These are phyloP conservation scores for Acridotheres tristis DNA, from an alignment of 2,797 vertebrate genomes.

Conservation along the genomic window DNA sequence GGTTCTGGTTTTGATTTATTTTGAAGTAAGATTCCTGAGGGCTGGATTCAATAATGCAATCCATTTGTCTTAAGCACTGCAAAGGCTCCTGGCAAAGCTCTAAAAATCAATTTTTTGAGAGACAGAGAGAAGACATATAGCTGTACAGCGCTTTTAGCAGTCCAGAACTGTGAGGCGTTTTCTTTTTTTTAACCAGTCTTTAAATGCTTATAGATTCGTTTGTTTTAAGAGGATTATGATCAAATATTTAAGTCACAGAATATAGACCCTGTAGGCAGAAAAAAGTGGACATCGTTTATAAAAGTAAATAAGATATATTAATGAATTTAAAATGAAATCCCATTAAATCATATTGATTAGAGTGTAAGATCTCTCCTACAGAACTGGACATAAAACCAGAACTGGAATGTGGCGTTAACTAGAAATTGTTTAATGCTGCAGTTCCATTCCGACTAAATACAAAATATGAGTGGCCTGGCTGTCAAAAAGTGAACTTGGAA, in stretches of 20 bases:
- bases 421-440: background rate
- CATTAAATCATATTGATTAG: background rate
- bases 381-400: background rate
- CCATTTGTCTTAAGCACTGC: slow-evolving; percentile 49
- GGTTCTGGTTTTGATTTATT: slow-evolving; percentile 37
- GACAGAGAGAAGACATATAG: background rate
- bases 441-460: background rate
- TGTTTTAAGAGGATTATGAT: background rate
- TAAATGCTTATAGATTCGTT: background rate
- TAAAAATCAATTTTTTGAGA: slow-evolving; percentile 33
- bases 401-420: background rate
- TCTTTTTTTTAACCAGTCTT: background rate
- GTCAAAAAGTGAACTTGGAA: background rate
- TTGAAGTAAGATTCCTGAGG: slow-evolving; percentile 25
- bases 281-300: background rate
- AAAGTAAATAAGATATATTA: background rate
- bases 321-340: background rate
- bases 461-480: background rate
- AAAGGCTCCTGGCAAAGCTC: slow-evolving; percentile 16
- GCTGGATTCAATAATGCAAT: slow-evolving; percentile 27
- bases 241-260: background rate
- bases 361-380: background rate
- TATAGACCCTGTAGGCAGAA: background rate
- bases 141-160: background rate
- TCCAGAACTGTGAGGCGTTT: background rate